Conservation (phyloP, 2,888 invertebrate species). For the Rhyacophila evoluta region DNA sequence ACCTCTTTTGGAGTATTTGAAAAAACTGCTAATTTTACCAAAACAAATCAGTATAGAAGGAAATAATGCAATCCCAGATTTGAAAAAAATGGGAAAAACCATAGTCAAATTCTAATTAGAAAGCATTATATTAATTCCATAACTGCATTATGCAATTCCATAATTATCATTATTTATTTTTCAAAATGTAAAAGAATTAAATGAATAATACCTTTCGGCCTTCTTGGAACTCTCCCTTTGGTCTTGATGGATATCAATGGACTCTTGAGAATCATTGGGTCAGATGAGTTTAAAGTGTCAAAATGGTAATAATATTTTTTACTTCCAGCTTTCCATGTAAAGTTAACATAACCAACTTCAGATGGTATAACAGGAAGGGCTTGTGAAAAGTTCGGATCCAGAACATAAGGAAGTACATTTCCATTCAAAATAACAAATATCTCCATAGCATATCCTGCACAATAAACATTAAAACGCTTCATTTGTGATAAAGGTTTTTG, state of each 20-base stretch:
- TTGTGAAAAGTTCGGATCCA: constrained; percentile 91
- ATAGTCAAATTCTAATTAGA: too few species aligned
- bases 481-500: too few species aligned
- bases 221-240: constrained; percentile 86
- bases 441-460: constrained; percentile 85
- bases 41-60: too few species aligned
- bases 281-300: constrained; percentile 85
- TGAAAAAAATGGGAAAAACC: too few species aligned
- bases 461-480: too few species aligned
- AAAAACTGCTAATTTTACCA: too few species aligned
- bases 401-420: constrained; percentile 84
- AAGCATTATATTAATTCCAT: too few species aligned
- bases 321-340: constrained; percentile 88
- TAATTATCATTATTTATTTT: too few species aligned
- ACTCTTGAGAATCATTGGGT: constrained; percentile 85
- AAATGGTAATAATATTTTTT: constrained; percentile 90
- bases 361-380: constrained; percentile 92
- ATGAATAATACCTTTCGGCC: constrained; percentile 82
- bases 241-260: constrained; percentile 91
- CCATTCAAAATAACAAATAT: constrained; percentile 92
- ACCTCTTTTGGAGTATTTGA: too few species aligned
- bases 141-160: too few species aligned
- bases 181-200: too few species aligned
- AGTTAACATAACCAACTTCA: constrained; percentile 91
- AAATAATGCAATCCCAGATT: too few species aligned